phyloP scores from a whole-genome alignment of 2,888 invertebrate species.

The Nephrotoma guestfalica region DNA sequence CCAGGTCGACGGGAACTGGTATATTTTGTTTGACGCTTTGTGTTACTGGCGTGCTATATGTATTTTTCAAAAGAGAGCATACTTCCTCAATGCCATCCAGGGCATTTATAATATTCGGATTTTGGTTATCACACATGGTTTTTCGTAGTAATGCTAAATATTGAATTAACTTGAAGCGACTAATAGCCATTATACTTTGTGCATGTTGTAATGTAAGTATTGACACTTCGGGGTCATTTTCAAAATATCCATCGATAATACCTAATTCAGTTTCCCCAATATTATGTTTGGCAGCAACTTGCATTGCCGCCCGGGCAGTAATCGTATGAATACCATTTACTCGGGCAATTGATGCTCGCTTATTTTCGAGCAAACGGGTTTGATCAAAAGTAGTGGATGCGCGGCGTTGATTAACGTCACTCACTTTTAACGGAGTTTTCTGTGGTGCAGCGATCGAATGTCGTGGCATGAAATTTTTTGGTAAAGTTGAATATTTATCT shows the following conservation, averaged over 20 bases:
- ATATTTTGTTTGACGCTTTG: conserved; percentile 4
- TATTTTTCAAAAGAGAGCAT: conserved; percentile 15
- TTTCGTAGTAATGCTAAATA: conserved; percentile 31
- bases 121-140: conserved; percentile 21
- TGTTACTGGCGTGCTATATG: conserved; percentile 2
- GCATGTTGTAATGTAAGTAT: conserved; percentile 32
- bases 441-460: conserved; percentile 9
- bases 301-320: background rate
- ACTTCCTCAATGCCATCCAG: conserved; percentile 35
- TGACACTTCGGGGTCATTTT: conserved; percentile 31
- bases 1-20: conserved; percentile 25
- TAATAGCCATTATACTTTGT: conserved; percentile 32
- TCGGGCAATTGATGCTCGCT: background rate
- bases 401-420: conserved; percentile 1
- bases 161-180: conserved; percentile 30
- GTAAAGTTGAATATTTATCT: background rate
- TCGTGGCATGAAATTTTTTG: background rate
- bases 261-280: conserved; percentile 15
- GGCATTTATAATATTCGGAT: conserved; percentile 27
- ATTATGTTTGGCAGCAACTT: background rate
- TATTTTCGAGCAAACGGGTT: background rate
- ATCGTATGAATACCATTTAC: background rate
- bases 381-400: conserved; percentile 9
- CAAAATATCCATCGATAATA: conserved; percentile 32
- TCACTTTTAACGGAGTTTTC: conserved; percentile 6